Evolutionary conservation across 2,888 invertebrate species (phyloP), one percentile per base, ranked within the genome.

Genomic region (Polymixis lichenea): DNA sequence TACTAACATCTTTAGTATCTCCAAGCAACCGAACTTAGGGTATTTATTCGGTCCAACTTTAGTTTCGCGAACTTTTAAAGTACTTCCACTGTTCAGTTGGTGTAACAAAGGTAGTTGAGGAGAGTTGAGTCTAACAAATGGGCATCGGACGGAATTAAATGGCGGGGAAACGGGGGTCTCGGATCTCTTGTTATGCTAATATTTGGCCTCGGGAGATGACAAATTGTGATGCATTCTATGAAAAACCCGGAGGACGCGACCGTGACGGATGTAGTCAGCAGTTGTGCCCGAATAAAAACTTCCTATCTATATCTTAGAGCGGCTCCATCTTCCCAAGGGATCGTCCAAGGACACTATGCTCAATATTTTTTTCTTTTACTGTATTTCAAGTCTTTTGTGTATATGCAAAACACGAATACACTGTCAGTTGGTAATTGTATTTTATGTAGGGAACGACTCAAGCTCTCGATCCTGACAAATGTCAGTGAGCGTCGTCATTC

Each of bases 101-200:
- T 86, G 88, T 91, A 91, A 91, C 92, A 91, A 91, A 92, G 92
- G 91, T 91, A 90, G 90, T 91, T 91, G 84, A 78, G 68, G 55
- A 73, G 87, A 90, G 87, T 91, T 86, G 83, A 86, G 86, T 87
- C 89, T 90, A 86, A 92, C 91, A 90, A 92, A 92, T 89, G 91
- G 89, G 85, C 88, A 88, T 89, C 80, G 82, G 83, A 71, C 77
- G 85, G 87, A 88, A 90, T 91, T 90, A 91, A 93, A 93, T 90
- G 90, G 89, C 77, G 82, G 86, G 85, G 90, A 90, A 92, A 90
- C 84, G 84, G 86, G 87, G 78, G 85, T 86, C 87, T 86, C 80
- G 71, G 86, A 74, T 89, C 90, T 90, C 90, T 92, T 92, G 91
- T 92, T 91, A 92, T 91, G 92, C 85, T 90, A 93, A 93, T 93